These are phyloP conservation scores for Salarias fasciatus DNA, from an alignment of 2,797 vertebrate genomes.

Conservation along the genomic window DNA sequence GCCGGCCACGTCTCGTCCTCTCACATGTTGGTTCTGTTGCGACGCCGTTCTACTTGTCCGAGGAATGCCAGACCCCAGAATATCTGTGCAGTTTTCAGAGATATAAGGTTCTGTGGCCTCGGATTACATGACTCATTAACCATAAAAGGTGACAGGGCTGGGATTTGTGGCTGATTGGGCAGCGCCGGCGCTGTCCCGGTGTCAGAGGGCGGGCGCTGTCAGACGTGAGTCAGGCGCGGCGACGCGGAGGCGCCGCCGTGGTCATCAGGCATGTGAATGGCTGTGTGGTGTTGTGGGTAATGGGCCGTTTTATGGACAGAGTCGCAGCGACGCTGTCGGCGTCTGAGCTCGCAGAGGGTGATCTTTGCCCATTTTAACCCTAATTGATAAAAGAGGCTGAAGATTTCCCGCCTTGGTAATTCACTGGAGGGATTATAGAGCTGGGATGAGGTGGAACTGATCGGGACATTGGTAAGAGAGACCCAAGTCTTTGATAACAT, in stretches of 20 bases:
- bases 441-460: too few species aligned
- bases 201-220: conserved; percentile 54
- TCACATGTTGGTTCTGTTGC: conserved; percentile 19
- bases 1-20: background rate
- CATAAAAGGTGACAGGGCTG: conserved; percentile 35
- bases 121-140: conserved; percentile 48
- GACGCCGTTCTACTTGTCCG: conserved; percentile 12
- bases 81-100: conserved; percentile 26
- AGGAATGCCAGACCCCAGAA: conserved; percentile 18
- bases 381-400: too few species aligned
- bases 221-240: conserved; percentile 64
- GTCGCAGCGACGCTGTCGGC: conserved; percentile 28
- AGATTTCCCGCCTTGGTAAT: too few species aligned
- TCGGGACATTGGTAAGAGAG: too few species aligned
- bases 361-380: too few species aligned
- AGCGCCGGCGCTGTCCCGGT: conserved; percentile 28
- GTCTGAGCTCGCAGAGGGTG: too few species aligned
- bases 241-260: conserved; percentile 49
- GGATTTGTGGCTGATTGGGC: conserved; percentile 42
- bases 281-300: conserved; percentile 45
- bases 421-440: too few species aligned
- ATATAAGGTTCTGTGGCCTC: conserved; percentile 24
- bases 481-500: too few species aligned
- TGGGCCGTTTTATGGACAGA: conserved; percentile 50
- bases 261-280: conserved; percentile 10